Percentiles rank a stretch among this genome's conserved stretches.
These are phyloP conservation scores for Tragelaphus imberbis DNA, from an alignment of 2,113 vertebrate species.

Conservation along the genomic window DNA sequence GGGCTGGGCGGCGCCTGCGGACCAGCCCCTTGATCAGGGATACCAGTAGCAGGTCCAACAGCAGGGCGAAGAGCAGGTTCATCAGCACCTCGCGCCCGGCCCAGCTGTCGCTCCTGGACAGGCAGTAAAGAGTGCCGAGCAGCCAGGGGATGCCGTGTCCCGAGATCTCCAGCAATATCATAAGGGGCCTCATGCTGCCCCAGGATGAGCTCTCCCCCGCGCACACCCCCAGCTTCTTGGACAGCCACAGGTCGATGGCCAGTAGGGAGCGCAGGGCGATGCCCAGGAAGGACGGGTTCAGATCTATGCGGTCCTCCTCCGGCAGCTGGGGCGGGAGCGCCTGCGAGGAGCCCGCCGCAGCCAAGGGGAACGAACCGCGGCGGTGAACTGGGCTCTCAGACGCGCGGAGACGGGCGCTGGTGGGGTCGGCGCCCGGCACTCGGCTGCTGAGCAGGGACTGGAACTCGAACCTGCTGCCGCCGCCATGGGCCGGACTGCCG, in stretches of 20 bases:
- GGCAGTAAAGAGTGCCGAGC: constrained; percentile 87
- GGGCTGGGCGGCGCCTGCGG: constrained; percentile 88
- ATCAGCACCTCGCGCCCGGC: constrained; percentile 93
- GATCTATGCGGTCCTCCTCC: constrained; percentile 92
- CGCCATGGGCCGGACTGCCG: constrained; percentile 66
- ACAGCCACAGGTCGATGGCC: constrained; percentile 95
- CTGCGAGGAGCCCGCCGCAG: constrained; percentile 66
- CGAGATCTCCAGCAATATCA: constrained; percentile 95
- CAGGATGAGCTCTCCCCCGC: constrained; percentile 92
- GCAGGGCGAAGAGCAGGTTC: constrained; percentile 91
- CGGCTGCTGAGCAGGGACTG: constrained; percentile 83
- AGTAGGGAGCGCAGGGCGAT: constrained; percentile 94
- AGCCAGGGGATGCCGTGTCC: constrained; percentile 97
- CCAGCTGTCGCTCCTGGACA: constrained; percentile 90
- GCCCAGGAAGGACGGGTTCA: constrained; percentile 91
- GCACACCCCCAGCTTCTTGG: constrained; percentile 94
- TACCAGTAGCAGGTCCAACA: constrained; percentile 93
- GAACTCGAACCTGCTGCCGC: constrained; percentile 86
- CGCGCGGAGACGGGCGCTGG: constrained; percentile 81
- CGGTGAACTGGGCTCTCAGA: constrained; percentile 88
- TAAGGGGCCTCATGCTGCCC: constrained; percentile 90
- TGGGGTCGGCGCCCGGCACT: constrained; percentile 79
- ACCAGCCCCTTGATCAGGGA: constrained; percentile 89
- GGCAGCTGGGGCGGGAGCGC: constrained; percentile 75
- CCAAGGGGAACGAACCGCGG: constrained; percentile 84